Evolutionary conservation across 2,113 vertebrate species (phyloP), one percentile per base, ranked within the genome.

Genomic region (Trichomycterus rosablanca): DNA sequence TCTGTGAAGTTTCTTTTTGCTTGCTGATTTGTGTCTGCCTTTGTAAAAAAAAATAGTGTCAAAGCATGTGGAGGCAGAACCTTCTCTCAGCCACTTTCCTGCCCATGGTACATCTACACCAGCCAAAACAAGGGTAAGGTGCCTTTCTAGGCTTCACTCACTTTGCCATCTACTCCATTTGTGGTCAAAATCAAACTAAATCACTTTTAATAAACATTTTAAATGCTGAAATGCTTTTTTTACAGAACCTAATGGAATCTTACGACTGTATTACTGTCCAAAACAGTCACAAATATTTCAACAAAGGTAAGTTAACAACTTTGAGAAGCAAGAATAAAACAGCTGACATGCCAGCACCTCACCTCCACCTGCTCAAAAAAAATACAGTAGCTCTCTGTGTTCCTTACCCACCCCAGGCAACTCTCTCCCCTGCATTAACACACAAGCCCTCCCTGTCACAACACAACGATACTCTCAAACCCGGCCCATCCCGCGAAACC

Each of bases 371-470:
- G n/a, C n/a, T n/a, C 52, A 62, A 2, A 32, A 40, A 19, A 59
- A 64, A 45, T 37, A 70, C 62, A 70, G 61, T 49, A 48, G 43
- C 19, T 60, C 68, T 64, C 51, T 68, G 51, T 72, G 22, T 51
- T 23, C 26, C 50, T 18, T 12, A 26, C 18, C n/a, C 24, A 44
- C 22, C 55, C 37, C 50, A 55, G 55, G 20, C 58, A n/a, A 14
- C 15, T 14, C 49, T 52, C 32, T 18, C 16, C 11, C 3, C 24
- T 30, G 23, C 43, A 24, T 40, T 37, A 23, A 50, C 50, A 40
- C 22, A 42, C 37, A 14, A 51, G 23, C 67, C 42, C 24, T 46
- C 45, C 32, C 51, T 61, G 20, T 49, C 59, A 49, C 28, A 34
- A 69, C 52, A 58, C 54, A 40, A 22, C n/a, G 28, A 56, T 52